phyloP scores from a whole-genome alignment of 1,140 invertebrate species.

The Heliconius congener region DNA sequence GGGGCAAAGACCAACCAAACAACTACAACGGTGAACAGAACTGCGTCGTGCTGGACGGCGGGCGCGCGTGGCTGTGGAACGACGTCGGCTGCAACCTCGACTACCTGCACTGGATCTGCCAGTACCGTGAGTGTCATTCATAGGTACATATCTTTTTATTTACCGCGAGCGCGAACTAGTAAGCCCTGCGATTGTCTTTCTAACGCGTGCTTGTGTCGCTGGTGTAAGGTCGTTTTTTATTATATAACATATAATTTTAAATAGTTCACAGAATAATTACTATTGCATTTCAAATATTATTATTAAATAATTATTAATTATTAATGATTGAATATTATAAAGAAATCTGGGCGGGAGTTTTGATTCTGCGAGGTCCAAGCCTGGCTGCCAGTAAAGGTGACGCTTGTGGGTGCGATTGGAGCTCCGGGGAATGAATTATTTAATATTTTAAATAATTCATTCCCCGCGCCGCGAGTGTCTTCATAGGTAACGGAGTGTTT shows the following conservation, averaged over 20 bases:
- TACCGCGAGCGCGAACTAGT: conserved; percentile 80
- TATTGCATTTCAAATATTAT: too few species aligned
- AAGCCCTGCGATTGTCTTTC: conserved; percentile 82
- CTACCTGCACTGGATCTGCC: conserved; percentile 96
- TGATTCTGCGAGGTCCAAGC: too few species aligned
- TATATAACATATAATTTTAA: not conserved
- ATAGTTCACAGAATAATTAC: too few species aligned
- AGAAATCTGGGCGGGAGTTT: too few species aligned
- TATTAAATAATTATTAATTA: too few species aligned
- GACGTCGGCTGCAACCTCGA: conserved; percentile 96
- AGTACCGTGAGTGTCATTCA: conserved; percentile 88
- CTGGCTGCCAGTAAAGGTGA: too few species aligned
- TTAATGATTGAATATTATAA: too few species aligned
- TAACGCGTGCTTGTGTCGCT: not conserved
- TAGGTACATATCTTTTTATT: conserved; percentile 77
- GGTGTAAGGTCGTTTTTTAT: not conserved
- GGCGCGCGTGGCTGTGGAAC: conserved; percentile 95
- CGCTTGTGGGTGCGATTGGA: too few species aligned
- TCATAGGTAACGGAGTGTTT: too few species aligned
- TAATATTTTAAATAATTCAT: too few species aligned
- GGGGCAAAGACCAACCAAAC: conserved; percentile 97
- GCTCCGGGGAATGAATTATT: too few species aligned
- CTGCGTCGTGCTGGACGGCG: conserved; percentile 94
- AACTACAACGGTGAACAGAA: conserved; percentile 98
- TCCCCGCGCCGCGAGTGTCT: too few species aligned